A percentile compares a stretch with the other conserved stretches of the same genome.
phyloP scores from a whole-genome alignment of 1,140 invertebrate species.

The Drepana arcuata region DNA sequence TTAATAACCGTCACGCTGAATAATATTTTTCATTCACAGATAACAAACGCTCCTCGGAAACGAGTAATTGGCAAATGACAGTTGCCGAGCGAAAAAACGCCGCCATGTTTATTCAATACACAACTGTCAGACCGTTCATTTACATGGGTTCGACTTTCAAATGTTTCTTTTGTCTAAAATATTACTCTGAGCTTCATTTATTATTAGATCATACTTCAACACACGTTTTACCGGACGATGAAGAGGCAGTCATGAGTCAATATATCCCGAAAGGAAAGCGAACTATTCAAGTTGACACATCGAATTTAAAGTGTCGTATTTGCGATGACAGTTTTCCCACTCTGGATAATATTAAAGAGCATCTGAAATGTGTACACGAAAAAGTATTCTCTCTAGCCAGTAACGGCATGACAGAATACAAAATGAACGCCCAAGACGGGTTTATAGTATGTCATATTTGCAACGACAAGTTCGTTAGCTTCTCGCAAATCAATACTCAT shows the following conservation, averaged over 20 bases:
- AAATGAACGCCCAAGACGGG: conserved; percentile 20
- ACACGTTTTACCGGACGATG: conserved; percentile 13
- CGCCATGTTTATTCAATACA: conserved; percentile 12
- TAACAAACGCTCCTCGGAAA: conserved; percentile 4
- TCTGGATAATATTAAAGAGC: conserved; percentile 23
- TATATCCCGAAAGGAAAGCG: conserved; percentile 34
- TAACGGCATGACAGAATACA: conserved; percentile 41
- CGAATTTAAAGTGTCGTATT: conserved; percentile 32
- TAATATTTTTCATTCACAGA: conserved; percentile 21
- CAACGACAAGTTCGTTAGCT: conserved; percentile 17
- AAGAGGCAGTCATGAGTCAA: conserved; percentile 23
- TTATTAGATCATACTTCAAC: conserved; percentile 27
- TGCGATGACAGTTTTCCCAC: conserved; percentile 19
- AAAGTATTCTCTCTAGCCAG: conserved; percentile 16
- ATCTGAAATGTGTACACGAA: conserved; percentile 26
- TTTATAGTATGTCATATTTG: conserved; percentile 32
- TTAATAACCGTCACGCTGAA: too few species aligned
- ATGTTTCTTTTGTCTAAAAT: conserved; percentile 40
- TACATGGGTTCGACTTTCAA: conserved; percentile 37
- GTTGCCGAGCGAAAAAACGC: conserved; percentile 34
- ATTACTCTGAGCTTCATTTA: conserved; percentile 19
- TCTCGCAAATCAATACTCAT: conserved; percentile 29
- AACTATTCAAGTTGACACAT: conserved; percentile 38
- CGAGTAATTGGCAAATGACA: conserved; percentile 34
- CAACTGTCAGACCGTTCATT: conserved; percentile 29